Conservation (phyloP, 2,797 vertebrate genomes). For the Darevskia mixta region DNA sequence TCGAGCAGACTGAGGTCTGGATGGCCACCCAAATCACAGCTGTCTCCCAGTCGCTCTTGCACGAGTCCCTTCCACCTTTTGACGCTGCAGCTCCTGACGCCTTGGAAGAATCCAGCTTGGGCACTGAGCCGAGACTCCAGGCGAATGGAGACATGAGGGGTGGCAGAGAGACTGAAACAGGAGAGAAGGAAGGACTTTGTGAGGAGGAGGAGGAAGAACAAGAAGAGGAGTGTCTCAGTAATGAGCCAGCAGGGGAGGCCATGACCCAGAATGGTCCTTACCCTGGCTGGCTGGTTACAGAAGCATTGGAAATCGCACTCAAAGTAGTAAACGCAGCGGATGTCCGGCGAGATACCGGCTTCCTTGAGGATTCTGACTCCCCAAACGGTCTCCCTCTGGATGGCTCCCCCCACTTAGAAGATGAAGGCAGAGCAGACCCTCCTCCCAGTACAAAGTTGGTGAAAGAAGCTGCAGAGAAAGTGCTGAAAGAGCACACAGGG, state of each 20-base stretch:
- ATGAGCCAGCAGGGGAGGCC: accelerated
- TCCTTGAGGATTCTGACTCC: neutral
- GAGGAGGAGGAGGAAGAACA: accelerated
- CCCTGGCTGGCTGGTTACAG: constrained; percentile 46
- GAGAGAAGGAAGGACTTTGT: accelerated
- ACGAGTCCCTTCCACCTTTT: accelerated
- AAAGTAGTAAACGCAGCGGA: neutral
- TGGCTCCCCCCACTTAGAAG: accelerated
- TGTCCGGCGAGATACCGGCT: neutral
- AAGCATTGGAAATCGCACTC: constrained; percentile 27
- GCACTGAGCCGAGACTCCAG: neutral
- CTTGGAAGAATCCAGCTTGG: neutral
- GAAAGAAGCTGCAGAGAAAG: neutral
- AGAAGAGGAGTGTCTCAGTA: accelerated
- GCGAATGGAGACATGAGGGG: too few relatives aligned
- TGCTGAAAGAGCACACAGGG: neutral
- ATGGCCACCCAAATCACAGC: neutral
- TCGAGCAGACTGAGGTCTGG: accelerated
- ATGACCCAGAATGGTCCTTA: neutral
- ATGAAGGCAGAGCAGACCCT: accelerated
- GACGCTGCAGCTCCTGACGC: accelerated
- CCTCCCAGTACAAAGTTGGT: neutral
- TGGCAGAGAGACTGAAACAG: neutral
- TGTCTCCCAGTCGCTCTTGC: neutral
- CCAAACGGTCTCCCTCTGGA: neutral